Base-by-base conservation (phyloP, 1,140 invertebrate genomes). In the Brachionus sp. region DNA sequence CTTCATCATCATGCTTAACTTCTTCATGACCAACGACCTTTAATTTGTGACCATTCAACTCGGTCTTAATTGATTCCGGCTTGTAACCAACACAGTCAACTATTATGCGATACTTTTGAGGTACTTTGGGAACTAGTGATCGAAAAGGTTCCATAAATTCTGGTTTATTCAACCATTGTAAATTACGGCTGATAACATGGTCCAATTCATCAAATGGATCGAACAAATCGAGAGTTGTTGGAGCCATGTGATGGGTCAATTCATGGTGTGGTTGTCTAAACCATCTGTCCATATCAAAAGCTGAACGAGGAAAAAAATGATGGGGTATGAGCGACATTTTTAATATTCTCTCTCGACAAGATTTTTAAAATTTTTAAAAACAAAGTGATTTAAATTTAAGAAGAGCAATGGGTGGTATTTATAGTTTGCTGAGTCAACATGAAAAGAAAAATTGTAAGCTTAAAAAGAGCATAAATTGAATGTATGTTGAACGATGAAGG, bases 191-290 rank as follows among this genome's bases (percentile, higher is more conserved):
- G 10, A 80, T 80, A 3, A 62, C 37, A 35, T 80, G 50, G 25
- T 80, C 77, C 19, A 80, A 37, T 19, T 80, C 77, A 80, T 80
- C 77, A 44, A 80, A 80, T 10, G 77, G 77, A 29, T 80, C 77
- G n/a, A 80, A 80, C 39, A 80, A 66, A 66, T 80, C 77, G 10
- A 80, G 39, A 42, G 77, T 80, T 16, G 77, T 62, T 57, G 50
- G 77, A 33, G 50, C 77, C 50, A 57, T 35, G 50, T 80, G 77
- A 46, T 77, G 75, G 39, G 39, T 75, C 25, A 75, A 46, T 75
- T 75, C 39, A 25, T 75, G 25, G 44, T 75, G 70, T 75, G 70
- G 70, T 13, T 57, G 77, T 57, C 33, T 57, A 5, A 80, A 80
- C 77, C 77, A 80, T 42, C 37, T 39, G 25, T 80, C 77, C 77